A percentile compares a stretch with the other conserved stretches of the same genome.
These are phyloP conservation scores for Neocloeon triangulifer DNA, from an alignment of 1,140 invertebrate genomes.

Conservation along the genomic window DNA sequence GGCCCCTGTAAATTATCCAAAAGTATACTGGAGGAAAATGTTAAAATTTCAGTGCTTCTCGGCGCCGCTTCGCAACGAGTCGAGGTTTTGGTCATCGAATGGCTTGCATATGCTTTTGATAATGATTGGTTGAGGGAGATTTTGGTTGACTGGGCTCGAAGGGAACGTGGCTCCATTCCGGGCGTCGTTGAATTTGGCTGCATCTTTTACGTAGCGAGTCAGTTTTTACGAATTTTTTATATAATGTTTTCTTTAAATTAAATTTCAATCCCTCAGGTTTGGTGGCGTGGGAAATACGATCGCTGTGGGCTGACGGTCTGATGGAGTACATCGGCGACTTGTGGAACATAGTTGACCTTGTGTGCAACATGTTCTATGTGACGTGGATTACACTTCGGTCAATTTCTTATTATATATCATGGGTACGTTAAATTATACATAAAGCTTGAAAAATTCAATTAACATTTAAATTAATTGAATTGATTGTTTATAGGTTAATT, in stretches of 20 bases:
- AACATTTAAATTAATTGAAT: too few relatives aligned
- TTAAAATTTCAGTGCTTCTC: constrained; percentile 34
- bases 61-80: constrained; percentile 62
- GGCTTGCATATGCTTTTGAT: constrained; percentile 45
- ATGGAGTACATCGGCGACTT: constrained; percentile 75
- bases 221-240: too few relatives aligned
- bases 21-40: not conserved
- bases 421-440: too few relatives aligned
- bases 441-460: too few relatives aligned
- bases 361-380: constrained; percentile 83
- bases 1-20: too few relatives aligned
- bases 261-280: too few relatives aligned
- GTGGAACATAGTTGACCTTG: constrained; percentile 94
- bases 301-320: constrained; percentile 72
- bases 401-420: too few relatives aligned
- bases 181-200: constrained; percentile 64
- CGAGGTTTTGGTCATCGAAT: constrained; percentile 52
- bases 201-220: constrained; percentile 63
- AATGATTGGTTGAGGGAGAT: constrained; percentile 47
- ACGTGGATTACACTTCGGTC: constrained; percentile 81
- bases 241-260: too few relatives aligned
- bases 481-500: too few relatives aligned
- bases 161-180: constrained; percentile 61
- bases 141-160: constrained; percentile 44
- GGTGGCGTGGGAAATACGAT: constrained; percentile 68